Conservation (phyloP, 2,113 vertebrate genomes). For the Tinamus guttatus region DNA sequence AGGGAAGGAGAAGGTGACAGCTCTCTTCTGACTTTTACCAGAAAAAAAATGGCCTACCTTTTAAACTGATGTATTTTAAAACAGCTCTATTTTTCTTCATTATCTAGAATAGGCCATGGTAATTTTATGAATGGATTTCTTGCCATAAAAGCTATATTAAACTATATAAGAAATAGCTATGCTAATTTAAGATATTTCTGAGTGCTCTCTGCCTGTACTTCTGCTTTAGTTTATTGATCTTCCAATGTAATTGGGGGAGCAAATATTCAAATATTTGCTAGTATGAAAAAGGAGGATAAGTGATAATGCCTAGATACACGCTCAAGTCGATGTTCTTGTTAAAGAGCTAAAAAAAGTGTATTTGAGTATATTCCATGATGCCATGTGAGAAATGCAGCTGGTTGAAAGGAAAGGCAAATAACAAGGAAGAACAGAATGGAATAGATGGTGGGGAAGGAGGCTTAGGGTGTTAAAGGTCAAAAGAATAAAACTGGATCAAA, state of each 20-base stretch:
- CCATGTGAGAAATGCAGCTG: not conserved
- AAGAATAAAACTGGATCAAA: not conserved
- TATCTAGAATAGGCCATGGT: not conserved
- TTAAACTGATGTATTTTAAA: not conserved
- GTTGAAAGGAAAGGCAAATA: not conserved
- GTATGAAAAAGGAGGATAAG: not conserved
- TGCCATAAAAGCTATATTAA: not conserved
- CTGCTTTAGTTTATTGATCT: not conserved
- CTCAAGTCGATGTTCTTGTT: not conserved
- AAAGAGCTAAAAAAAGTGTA: not conserved
- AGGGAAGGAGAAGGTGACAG: not conserved
- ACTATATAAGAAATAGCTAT: not conserved
- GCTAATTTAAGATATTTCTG: not conserved
- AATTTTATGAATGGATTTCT: not conserved
- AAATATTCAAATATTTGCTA: not conserved
- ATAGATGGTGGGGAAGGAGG: not conserved
- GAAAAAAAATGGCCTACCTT: not conserved
- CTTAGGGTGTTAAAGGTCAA: not conserved
- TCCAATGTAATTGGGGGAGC: not conserved
- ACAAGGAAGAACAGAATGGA: not conserved
- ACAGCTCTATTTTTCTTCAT: not conserved
- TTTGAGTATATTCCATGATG: not conserved
- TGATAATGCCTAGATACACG: not conserved
- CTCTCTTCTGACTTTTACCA: not conserved
- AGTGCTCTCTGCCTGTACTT: not conserved